Evolutionary conservation across 2,113 vertebrate genomes (phyloP).

Genomic region (Myrmecophaga tridactyla): DNA sequence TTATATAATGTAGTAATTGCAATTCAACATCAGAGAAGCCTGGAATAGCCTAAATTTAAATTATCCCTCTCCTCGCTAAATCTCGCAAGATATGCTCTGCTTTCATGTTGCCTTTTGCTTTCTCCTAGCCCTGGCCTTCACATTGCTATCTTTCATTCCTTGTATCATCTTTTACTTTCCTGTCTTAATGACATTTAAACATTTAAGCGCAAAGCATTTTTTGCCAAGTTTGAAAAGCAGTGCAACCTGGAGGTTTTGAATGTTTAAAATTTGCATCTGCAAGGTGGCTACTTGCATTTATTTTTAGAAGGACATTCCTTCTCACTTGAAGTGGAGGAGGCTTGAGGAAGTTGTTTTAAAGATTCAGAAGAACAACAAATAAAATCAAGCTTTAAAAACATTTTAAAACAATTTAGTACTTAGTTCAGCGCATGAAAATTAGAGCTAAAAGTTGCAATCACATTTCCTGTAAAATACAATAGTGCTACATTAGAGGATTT

Average conservation of each 20-base stretch:
- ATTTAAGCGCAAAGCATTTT: not conserved
- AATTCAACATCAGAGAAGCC: not conserved
- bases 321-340: not conserved
- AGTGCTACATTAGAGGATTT: not conserved
- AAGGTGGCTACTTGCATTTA: not conserved
- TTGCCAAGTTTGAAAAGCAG: constrained; percentile 27
- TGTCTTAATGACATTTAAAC: constrained; percentile 41
- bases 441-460: constrained; percentile 36
- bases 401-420: not conserved
- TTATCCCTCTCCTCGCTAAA: not conserved
- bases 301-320: not conserved
- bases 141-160: not conserved
- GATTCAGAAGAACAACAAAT: constrained; percentile 13
- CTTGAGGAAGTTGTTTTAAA: constrained; percentile 8
- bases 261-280: not conserved
- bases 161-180: not conserved
- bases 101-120: constrained; percentile 2
- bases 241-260: not conserved
- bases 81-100: not conserved
- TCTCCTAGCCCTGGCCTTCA: not conserved
- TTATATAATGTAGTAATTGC: not conserved
- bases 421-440: not conserved
- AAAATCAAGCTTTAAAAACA: constrained; percentile 9
- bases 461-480: constrained; percentile 25
- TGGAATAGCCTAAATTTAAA: not conserved